Evolutionary conservation across 2,888 invertebrate genomes (phyloP), one percentile per base, ranked within the genome.

Genomic region (Synanthedon myopaeformis): DNA sequence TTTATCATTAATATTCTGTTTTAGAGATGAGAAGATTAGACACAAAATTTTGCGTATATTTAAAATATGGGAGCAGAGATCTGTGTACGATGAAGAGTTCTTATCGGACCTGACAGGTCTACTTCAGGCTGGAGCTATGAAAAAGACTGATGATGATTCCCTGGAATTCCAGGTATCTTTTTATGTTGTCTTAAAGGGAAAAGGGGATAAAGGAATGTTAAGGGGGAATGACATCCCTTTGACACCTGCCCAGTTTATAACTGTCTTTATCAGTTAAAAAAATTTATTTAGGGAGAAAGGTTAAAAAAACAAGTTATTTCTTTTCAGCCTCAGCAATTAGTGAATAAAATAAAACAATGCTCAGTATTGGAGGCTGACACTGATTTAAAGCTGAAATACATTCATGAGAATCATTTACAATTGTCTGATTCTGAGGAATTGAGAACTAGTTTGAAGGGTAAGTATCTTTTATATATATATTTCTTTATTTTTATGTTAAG

Each of bases 11-110:
- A 51, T 50, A 55, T 53, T 41, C 11, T 53, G 6, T 81, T 80
- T 12, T 79, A 95, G 96, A 64, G 97, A 97, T 81, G 95, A 96
- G 59, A 94, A 94, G 74, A 96, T 98, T 1, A 93, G 95, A 62
- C 90, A 92, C 57, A 94, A 95, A 74, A 94, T 98, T 53, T 84
- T 94, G 53, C 89, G 98, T 56, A 96, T 98, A 65, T 96, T 98
- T 72, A 95, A 95, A 74, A 98, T 98, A 63, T 98, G 98, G 98
- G 95, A 96, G 74, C 96, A 98, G 72, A 90, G 98, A 61, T 93
- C 91, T 51, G 93, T 98, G 14, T 98, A 97, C 74, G 95, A 94
- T 76, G 94, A 95, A 66, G 95, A 95, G 69, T 97, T 96, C 72
- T 90, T 98, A 28, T 91, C 94, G 12, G 97, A 97, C 82, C 84